Evolutionary conservation across 2,797 vertebrate genomes (phyloP), one percentile per base, ranked within the genome.

Genomic region (Microctenopoma stevenorrisi): DNA sequence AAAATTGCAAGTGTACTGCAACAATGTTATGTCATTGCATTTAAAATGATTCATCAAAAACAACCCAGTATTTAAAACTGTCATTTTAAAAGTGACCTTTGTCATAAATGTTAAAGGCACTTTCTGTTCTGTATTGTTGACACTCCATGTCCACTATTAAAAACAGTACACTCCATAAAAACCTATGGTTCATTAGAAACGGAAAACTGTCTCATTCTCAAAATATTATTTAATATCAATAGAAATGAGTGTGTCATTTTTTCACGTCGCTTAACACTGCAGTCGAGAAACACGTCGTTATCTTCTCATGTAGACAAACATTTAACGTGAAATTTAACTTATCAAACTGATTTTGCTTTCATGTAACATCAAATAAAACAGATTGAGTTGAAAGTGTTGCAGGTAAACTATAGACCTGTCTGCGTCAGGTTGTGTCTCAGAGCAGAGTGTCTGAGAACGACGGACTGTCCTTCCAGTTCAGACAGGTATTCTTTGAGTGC

Each of bases 401-500:
- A 30, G 15, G 7, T 40, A 15, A 40, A 40, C 28, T 12, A 56
- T 42, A 25, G 22, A 22, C 22, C 22, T 22, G 22, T 22, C 15
- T 25, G 15, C 26, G 37, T 15, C 18, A 42, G 26, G 22, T 43
- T 10, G 28, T 40, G 30, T 14, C 40, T 44, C 50, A 97, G 74
- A 96, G 95, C 88, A 97, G 90, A 3, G 93, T 87, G 72, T 95
- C 96, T 11, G 81, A 15, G 43, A 89, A 81, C 2, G 95, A 90
- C 61, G 96, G 95, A 78, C 93, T 95, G 76, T 94, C 96, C 88
- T 96, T 97, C 97, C 97, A 98, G 86, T 95, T 93, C 0, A 98
- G 91, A 79, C 98, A 99, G 80, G 96, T 97, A 2, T 97, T 99
- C 90, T 98, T 98, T 0, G 96, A 98, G 90, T 98, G 98, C 80